phyloP scores from a whole-genome alignment of 2,888 invertebrate genomes.

The Venusia cambrica region DNA sequence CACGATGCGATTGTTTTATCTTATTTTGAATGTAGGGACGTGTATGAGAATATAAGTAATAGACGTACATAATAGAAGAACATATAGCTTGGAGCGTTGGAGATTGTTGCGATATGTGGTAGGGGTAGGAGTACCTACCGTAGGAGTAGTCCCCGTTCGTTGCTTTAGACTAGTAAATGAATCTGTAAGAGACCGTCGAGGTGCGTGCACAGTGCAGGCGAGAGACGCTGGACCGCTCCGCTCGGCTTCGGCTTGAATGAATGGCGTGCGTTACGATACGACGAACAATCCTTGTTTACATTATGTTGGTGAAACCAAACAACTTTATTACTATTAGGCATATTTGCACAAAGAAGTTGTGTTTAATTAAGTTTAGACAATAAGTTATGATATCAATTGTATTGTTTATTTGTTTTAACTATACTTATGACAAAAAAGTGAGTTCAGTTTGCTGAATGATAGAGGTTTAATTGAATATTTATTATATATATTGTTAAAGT shows the following conservation, averaged over 20 bases:
- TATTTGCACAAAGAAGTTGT: constrained; percentile 82
- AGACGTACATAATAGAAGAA: too few species aligned
- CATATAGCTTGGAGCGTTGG: constrained; percentile 26
- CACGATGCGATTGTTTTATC: constrained; percentile 28
- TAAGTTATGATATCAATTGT: constrained; percentile 78
- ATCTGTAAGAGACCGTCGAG: constrained; percentile 28
- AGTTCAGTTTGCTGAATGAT: constrained; percentile 81
- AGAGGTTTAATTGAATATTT: constrained; percentile 82
- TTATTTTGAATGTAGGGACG: constrained; percentile 27
- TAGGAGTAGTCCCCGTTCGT: constrained; percentile 31
- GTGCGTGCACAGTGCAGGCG: constrained; percentile 26
- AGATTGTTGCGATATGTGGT: constrained; percentile 22
- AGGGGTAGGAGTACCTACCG: too few species aligned
- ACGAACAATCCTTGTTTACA: constrained; percentile 33
- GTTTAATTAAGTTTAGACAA: constrained; percentile 82
- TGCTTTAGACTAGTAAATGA: constrained; percentile 29
- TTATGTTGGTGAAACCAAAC: constrained; percentile 76
- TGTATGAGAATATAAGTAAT: constrained; percentile 17
- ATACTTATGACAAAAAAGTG: constrained; percentile 80
- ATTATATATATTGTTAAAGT: constrained; percentile 83
- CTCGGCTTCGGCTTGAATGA: constrained; percentile 31
- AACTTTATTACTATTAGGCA: constrained; percentile 76
- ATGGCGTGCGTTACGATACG: constrained; percentile 34
- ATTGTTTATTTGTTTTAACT: constrained; percentile 70
- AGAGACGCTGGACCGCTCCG: constrained; percentile 43